These are phyloP conservation scores for Unio delphinus DNA, from an alignment of 2,888 invertebrate species.

Conservation along the genomic window DNA sequence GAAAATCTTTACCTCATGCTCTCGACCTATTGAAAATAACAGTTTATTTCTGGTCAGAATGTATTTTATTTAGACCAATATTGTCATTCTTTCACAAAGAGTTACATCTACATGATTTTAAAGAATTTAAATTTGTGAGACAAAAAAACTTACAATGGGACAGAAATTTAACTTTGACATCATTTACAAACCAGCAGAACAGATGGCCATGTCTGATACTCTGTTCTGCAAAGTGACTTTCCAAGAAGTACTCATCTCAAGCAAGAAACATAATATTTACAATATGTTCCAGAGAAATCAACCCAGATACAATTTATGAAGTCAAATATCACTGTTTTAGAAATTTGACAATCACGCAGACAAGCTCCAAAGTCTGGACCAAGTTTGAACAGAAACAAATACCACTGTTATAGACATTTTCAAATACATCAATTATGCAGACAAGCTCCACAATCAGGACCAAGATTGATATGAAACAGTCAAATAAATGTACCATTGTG, in stretches of 20 bases:
- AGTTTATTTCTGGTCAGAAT: not conserved
- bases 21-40: conserved; percentile 17
- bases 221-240: not conserved
- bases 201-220: conserved; percentile 6
- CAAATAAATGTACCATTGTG: too few species aligned
- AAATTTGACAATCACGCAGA: too few species aligned
- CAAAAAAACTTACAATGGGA: not conserved
- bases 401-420: too few species aligned
- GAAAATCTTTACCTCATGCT: conserved; percentile 26
- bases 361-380: too few species aligned
- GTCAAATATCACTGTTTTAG: too few species aligned
- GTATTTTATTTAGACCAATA: too few species aligned
- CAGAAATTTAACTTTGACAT: conserved; percentile 3
- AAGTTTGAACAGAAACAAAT: too few species aligned
- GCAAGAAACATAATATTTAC: conserved; percentile 11
- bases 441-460: too few species aligned
- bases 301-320: conserved; percentile 1
- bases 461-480: too few species aligned
- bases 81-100: too few species aligned
- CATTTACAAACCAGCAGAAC: conserved; percentile 3
- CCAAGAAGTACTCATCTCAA: not conserved
- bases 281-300: conserved; percentile 4
- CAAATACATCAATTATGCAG: too few species aligned
- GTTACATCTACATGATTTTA: not conserved
- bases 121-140: conserved; percentile 6